Evolutionary conservation across 2,113 vertebrate genomes (phyloP).

Genomic region (Struthidea cinerea): DNA sequence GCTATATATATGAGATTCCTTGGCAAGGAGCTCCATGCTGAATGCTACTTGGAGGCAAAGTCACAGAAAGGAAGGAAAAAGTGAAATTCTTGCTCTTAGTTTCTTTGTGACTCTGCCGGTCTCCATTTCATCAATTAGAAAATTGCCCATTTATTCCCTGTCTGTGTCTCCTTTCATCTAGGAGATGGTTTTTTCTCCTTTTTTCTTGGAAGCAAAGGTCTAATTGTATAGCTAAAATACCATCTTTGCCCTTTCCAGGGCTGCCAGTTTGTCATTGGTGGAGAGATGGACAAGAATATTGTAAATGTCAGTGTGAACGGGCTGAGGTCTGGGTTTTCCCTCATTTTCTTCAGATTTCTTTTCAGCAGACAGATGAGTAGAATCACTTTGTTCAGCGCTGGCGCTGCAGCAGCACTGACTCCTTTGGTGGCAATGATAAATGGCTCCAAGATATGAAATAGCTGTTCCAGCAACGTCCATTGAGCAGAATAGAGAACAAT

Average conservation of each 20-base stretch:
- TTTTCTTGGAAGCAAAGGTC: constrained; percentile 50
- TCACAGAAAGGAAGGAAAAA: not conserved
- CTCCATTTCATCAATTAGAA: constrained; percentile 61
- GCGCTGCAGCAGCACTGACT: constrained; percentile 60
- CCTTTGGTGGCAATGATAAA: constrained; percentile 75
- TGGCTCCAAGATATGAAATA: constrained; percentile 72
- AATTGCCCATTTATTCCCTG: constrained; percentile 53
- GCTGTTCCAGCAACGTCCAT: constrained; percentile 75
- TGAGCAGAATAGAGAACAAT: constrained; percentile 75
- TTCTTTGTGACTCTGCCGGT: constrained; percentile 26
- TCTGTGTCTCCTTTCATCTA: constrained; percentile 47
- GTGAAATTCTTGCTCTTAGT: constrained; percentile 11
- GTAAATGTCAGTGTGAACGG: constrained; percentile 58
- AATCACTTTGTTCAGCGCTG: constrained; percentile 65
- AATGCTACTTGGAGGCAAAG: constrained; percentile 7
- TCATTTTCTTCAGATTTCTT: constrained; percentile 74
- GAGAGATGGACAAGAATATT: constrained; percentile 60
- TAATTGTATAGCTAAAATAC: constrained; percentile 56
- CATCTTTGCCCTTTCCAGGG: constrained; percentile 53
- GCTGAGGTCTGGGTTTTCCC: constrained; percentile 66
- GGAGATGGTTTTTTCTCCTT: not conserved
- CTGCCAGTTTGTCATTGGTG: constrained; percentile 55
- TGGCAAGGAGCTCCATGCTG: constrained; percentile 7
- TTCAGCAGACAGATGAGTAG: constrained; percentile 65
- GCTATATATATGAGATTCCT: constrained; percentile 11